A percentile compares a stretch with the other conserved stretches of the same genome.
phyloP scores from a whole-genome alignment of 2,888 invertebrate species.

The Bruchidius siliquastri region DNA sequence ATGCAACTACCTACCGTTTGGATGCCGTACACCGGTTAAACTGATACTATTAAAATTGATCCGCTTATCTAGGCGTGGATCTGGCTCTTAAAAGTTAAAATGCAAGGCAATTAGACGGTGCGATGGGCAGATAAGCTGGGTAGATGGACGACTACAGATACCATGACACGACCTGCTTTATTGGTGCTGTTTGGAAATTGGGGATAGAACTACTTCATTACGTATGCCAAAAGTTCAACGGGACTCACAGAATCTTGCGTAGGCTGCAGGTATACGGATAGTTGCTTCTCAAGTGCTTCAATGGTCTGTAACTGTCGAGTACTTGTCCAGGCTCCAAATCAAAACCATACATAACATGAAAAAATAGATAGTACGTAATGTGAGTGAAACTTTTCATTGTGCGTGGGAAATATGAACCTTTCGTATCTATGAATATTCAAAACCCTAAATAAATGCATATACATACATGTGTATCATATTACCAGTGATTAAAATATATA shows the following conservation, averaged over 20 bases:
- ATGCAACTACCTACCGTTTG: background rate
- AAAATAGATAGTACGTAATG: no score
- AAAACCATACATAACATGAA: no score
- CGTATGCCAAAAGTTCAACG: background rate
- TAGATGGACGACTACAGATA: background rate
- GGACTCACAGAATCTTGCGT: background rate
- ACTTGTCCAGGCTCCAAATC: no score
- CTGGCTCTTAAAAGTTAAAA: background rate
- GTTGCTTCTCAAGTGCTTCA: no score
- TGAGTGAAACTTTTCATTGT: no score
- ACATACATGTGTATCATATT: background rate
- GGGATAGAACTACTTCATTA: background rate
- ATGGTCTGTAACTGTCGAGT: no score
- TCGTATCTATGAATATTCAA: background rate
- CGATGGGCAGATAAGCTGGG: background rate
- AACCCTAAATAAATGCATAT: background rate
- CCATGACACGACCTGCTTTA: background rate
- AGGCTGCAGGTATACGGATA: no score
- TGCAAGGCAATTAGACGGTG: background rate
- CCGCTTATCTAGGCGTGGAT: background rate
- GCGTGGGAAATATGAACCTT: no score
- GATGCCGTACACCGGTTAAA: background rate
- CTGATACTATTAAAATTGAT: background rate
- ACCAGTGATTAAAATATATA: background rate
- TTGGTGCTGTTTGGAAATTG: background rate